Evolutionary conservation across 2,797 vertebrate species (phyloP), one percentile per base, ranked within the genome.

Genomic region (Pangasius mekongensis): DNA sequence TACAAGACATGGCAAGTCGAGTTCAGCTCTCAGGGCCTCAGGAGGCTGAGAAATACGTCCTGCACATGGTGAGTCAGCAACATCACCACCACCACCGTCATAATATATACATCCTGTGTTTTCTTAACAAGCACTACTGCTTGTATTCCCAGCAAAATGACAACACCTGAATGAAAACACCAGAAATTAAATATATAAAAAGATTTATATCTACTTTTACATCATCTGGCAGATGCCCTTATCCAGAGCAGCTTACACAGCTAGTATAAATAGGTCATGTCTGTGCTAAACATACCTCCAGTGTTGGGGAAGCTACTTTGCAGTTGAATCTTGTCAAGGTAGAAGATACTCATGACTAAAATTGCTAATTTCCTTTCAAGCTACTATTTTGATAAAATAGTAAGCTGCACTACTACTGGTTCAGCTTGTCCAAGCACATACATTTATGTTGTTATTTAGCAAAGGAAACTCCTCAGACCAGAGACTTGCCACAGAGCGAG

Each of bases 1-100:
- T 99, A 95, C 98, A 99, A 99, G 99, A 99, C 94, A 99, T 99
- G 99, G 98, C 99, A 18, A 99, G 98, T 95, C 96, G 99, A 92
- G 99, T 99, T 92, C 99, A 99, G 94, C 95, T 99, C 87, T 98
- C 98, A 0, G 98, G 98, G 56, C 96, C 99, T 67, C 98, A 98
- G 92, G 99, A 99, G 93, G 99, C 98, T 54, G 98, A 99, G 95
- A 99, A 99, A 95, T 99, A 99, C 0, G 97, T 99, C 95, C 96
- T 99, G 88, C 98, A 99, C 94, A 99, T 99, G 98, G 99, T 99
- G 94, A 96, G 97, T 91, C 58, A 66, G 20, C 60, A 6, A 27
- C 9, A 47, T 14, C 58, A 62, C 39, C 39, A 3, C 2, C 49
- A 27, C 1, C 49, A 1, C 30, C 60, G 52, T 66, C 24, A 54